Conservation (phyloP, 2,797 vertebrate genomes). For the Dallia pectoralis region DNA sequence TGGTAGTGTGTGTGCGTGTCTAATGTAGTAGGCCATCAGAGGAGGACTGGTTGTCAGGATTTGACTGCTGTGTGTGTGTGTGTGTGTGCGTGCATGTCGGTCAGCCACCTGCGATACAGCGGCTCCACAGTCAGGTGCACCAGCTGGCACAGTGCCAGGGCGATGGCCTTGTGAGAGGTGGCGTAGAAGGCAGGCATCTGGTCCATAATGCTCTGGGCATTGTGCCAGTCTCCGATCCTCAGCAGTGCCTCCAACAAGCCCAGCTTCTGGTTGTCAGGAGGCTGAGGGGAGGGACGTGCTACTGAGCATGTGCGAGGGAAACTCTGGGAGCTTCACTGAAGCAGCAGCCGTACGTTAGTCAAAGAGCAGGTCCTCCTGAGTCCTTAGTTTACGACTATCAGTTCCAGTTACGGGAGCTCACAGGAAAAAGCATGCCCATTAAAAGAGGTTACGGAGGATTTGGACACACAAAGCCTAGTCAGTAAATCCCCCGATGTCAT, state of each 20-base stretch:
- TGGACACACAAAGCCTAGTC: background rate
- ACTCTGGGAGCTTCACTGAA: conserved; percentile 4
- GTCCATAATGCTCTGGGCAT: conserved; percentile 96
- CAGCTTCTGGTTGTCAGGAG: conserved; percentile 96
- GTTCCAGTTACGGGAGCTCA: background rate
- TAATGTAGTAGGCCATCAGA: background rate
- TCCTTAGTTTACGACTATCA: background rate
- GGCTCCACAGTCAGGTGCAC: conserved; percentile 93
- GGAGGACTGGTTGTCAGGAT: background rate
- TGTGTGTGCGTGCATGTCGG: background rate
- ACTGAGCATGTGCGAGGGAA: conserved; percentile 12
- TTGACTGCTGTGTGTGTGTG: background rate
- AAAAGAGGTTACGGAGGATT: conserved; percentile 7
- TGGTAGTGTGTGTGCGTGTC: background rate
- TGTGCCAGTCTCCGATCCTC: conserved; percentile 95
- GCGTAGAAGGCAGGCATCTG: conserved; percentile 97
- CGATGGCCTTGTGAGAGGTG: conserved; percentile 92
- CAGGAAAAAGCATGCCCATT: background rate
- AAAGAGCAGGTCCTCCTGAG: background rate
- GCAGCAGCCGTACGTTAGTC: background rate
- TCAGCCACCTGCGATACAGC: conserved; percentile 89
- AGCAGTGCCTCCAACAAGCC: conserved; percentile 93
- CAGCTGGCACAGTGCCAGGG: conserved; percentile 91
- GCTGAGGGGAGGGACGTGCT: conserved; percentile 65
- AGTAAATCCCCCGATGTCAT: background rate